These are phyloP conservation scores for Pachyramphus minor DNA, from an alignment of 2,113 vertebrate species.

Conservation along the genomic window DNA sequence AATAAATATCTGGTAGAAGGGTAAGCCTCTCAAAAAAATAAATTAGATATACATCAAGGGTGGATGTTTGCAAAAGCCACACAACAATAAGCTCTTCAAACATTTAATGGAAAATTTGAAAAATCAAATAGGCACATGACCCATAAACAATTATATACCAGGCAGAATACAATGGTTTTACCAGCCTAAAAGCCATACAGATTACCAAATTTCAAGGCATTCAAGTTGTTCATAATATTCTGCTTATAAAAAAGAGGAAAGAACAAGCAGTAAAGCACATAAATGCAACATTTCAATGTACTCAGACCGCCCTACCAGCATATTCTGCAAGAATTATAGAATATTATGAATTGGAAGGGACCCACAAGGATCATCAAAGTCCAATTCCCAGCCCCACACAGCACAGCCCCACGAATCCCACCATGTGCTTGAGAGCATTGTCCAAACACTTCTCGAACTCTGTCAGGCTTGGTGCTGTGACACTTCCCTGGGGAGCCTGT, in stretches of 20 bases:
- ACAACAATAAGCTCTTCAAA: neutral
- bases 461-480: neutral
- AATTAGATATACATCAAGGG: neutral
- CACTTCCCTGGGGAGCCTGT: neutral
- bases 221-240: neutral
- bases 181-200: neutral
- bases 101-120: neutral
- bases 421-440: neutral
- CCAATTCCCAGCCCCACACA: neutral
- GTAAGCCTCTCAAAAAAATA: neutral
- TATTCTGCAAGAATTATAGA: too few species aligned
- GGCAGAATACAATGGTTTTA: neutral
- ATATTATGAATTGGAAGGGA: neutral
- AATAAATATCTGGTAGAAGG: neutral
- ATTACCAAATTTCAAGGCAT: neutral
- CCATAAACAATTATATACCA: neutral
- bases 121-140: neutral
- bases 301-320: neutral
- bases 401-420: neutral
- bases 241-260: neutral
- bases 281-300: neutral
- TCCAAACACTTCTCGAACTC: neutral
- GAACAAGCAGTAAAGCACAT: rapidly evolving
- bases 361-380: too few species aligned
- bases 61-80: neutral